Evolutionary conservation across 1,140 invertebrate genomes (phyloP), one percentile per base, ranked within the genome.

Genomic region (Notospermus geniculatus): DNA sequence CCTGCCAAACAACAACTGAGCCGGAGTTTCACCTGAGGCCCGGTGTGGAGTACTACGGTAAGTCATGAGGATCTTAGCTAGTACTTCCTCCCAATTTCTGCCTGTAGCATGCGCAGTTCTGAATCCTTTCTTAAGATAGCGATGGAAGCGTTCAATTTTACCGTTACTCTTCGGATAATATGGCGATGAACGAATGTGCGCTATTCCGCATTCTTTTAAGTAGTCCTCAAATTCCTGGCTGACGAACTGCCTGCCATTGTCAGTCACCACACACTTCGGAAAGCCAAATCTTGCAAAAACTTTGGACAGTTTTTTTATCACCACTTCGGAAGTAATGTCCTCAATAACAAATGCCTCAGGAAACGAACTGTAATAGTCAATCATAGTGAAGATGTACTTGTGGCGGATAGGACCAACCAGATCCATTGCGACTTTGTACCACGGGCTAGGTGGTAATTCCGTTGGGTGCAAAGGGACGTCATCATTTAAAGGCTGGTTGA

Each of bases 211-310:
- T 46, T 57, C 56, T n/a, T 30, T 29, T 17, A 30, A 58, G 25
- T 64, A 71, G 9, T 45, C 22, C 17, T 36, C 29, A 39, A 70
- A 70, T 29, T 69, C 57, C 13, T 59, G 17, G 15, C 56, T 64
- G 11, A 36, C 60, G 53, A 64, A 71, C 45, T 68, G 69, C 43
- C 57, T 60, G 54, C 70, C 70, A 46, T 46, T 53, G 58, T 72
- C 70, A 19, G 70, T 57, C 17, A 66, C 58, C 13, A 71, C 22
- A n/a, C 13, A 46, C 30, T 56, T 60, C 19, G 70, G 68, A 36
- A 71, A 59, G 7, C 69, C 63, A 53, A 43, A 66, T 59, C 58
- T 39, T 5, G 65, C 59, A 54, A 71, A 71, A n/a, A n/a, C n/a
- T n/a, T n/a, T n/a, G n/a, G 39, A 43, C 11, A 43, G 11, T 19